phyloP scores from a whole-genome alignment of 2,888 invertebrate genomes.

The Flexamia atlantica region DNA sequence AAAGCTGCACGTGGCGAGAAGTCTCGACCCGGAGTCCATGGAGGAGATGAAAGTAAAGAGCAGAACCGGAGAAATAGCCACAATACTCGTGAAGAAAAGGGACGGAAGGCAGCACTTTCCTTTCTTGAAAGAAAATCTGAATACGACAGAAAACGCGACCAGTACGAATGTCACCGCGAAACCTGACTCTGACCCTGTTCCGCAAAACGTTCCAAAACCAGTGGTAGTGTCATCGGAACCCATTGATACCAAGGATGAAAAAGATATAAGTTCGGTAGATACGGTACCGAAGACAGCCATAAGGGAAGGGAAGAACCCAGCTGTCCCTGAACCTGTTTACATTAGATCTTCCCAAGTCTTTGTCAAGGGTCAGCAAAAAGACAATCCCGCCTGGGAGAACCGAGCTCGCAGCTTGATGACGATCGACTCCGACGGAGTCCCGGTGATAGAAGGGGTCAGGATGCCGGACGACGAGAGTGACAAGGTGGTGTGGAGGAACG shows the following conservation, averaged over 20 bases:
- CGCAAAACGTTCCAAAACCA: constrained; percentile 47
- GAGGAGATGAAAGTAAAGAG: constrained; percentile 88
- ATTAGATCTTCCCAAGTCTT: constrained; percentile 82
- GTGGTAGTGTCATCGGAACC: constrained; percentile 46
- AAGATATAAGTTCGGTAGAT: constrained; percentile 27
- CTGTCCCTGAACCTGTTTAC: constrained; percentile 83
- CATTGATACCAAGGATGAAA: constrained; percentile 54
- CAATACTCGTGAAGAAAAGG: constrained; percentile 86
- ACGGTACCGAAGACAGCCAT: constrained; percentile 18
- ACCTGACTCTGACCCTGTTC: not conserved
- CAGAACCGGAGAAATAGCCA: constrained; percentile 86
- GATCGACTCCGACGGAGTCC: constrained; percentile 84
- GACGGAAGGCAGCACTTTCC: constrained; percentile 70
- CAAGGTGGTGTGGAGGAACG: constrained; percentile 92
- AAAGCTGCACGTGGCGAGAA: constrained; percentile 75
- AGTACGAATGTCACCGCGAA: not conserved
- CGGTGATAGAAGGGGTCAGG: constrained; percentile 88
- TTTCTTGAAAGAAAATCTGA: constrained; percentile 40
- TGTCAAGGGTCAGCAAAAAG: constrained; percentile 74
- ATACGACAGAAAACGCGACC: not conserved
- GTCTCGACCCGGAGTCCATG: constrained; percentile 86
- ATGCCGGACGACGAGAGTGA: constrained; percentile 92
- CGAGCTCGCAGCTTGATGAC: constrained; percentile 82
- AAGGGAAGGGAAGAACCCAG: constrained; percentile 75
- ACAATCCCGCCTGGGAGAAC: constrained; percentile 78